phyloP scores from a whole-genome alignment of 2,888 invertebrate species.

The Notocelia uddmanniana region DNA sequence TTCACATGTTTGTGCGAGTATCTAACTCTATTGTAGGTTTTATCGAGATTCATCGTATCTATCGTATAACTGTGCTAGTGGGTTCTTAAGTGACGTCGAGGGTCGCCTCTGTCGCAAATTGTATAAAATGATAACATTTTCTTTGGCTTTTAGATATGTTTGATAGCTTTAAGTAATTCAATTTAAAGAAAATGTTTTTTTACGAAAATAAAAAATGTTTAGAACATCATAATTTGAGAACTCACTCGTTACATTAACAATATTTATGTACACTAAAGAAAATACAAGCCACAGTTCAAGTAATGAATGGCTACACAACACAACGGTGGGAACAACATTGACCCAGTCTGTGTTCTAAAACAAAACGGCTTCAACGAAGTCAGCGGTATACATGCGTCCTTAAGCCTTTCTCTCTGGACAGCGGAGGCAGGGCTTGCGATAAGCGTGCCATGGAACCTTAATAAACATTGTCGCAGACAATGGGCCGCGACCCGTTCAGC shows the following conservation, averaged over 20 bases:
- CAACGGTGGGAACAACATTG: slow-evolving; percentile 45
- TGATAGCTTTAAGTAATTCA: not conserved
- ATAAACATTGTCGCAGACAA: slow-evolving; percentile 37
- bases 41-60: not conserved
- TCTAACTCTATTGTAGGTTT: not conserved
- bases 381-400: not conserved
- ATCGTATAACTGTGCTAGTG: no score
- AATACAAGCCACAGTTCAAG: slow-evolving; percentile 21
- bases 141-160: not conserved
- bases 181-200: not conserved
- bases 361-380: slow-evolving; percentile 13
- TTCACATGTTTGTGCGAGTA: not conserved
- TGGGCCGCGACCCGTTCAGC: slow-evolving; percentile 39
- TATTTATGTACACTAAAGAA: not conserved
- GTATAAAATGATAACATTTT: not conserved
- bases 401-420: slow-evolving; percentile 12
- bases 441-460: slow-evolving; percentile 39
- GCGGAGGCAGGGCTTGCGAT: slow-evolving; percentile 17
- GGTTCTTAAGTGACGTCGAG: no score
- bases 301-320: slow-evolving; percentile 32
- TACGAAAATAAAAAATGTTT: no score
- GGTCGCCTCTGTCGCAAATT: not conserved
- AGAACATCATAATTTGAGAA: not conserved
- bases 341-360: slow-evolving; percentile 30
- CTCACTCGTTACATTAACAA: slow-evolving; percentile 21